Base-by-base conservation (phyloP, 2,888 invertebrate genomes). In the Encarsia formosa region DNA sequence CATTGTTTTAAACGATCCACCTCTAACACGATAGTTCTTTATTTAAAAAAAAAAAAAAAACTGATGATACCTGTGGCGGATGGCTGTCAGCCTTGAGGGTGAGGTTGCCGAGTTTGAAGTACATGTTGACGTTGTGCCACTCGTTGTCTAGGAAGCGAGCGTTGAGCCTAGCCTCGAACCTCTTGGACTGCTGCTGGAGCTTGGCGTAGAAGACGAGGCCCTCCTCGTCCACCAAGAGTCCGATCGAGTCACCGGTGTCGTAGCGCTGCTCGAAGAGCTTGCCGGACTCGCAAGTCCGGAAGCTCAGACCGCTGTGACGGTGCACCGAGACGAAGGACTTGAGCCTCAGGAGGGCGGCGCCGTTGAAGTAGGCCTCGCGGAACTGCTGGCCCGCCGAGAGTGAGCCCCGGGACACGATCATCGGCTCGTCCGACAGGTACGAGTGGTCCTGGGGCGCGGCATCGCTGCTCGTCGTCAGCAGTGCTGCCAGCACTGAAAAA, bases 341-440 rank as follows among this genome's bases (percentile, higher is more conserved):
- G 60, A 91, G 79, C 67, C 85, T 81, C 60, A 90, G 79, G 72
- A 85, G 88, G 18, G 88, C 83, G 64, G 86, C 85, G 62, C 88
- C 87, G 76, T 91, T 88, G 76, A 91, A 89, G 74, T 87, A 91
- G 39, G 88, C 90, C 76, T 91, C 91, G 49, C 87, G 83, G 19
- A 32, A 29, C 45, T 35, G 4, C 18, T 4, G 8, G 16, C n/a
- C 34, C 16, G 37, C 16, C 22, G n/a, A 13, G 32, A 37, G 11
- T 24, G 31, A 18, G n/a, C 38, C 49, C 38, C 52, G 45, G 9
- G 26, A 31, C 35, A 40, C 50, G 29, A 34, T 24, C 15, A 52
- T 44, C 5, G 15, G 9, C 23, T 45, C 54, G 34, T 58, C 60
- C n/a, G n/a, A n/a, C 24, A 38, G 19, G 8, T 53, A n/a, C n/a